phyloP scores from a whole-genome alignment of 1,140 invertebrate genomes.

The Hylaeus anthracinus region DNA sequence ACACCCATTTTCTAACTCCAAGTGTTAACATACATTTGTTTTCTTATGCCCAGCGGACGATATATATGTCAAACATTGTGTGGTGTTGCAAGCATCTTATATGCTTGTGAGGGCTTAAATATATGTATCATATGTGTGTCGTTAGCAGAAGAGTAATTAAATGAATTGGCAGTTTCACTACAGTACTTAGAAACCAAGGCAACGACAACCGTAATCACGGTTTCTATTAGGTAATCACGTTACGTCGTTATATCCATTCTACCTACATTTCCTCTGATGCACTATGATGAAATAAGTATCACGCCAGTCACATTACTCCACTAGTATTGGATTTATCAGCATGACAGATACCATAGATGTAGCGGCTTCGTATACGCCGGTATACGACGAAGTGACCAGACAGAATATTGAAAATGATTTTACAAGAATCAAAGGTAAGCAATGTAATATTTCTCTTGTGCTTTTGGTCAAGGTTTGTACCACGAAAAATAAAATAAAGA shows the following conservation, averaged over 20 bases:
- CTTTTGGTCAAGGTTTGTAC: neutral
- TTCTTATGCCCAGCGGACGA: neutral
- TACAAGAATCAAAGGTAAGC: conserved; percentile 63
- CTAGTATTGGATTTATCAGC: neutral
- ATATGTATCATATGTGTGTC: neutral
- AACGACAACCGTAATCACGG: neutral
- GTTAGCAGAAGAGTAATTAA: neutral
- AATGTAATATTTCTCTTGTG: neutral
- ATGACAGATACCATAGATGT: conserved; percentile 59
- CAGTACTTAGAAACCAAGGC: too few species aligned
- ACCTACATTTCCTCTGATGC: neutral
- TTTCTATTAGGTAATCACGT: conserved; percentile 21
- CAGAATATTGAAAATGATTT: conserved; percentile 65
- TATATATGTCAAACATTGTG: too few species aligned
- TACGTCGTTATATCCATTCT: neutral
- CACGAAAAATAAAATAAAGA: too few species aligned
- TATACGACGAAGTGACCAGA: conserved; percentile 63
- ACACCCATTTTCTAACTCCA: neutral
- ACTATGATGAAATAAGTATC: neutral
- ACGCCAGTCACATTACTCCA: neutral
- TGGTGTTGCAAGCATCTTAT: neutral
- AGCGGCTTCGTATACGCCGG: conserved; percentile 45
- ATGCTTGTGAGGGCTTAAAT: neutral
- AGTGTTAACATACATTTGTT: neutral
- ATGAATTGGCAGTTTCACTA: neutral